Base-by-base conservation (phyloP, 2,113 vertebrate genomes). In the Edolisoma coerulescens region DNA sequence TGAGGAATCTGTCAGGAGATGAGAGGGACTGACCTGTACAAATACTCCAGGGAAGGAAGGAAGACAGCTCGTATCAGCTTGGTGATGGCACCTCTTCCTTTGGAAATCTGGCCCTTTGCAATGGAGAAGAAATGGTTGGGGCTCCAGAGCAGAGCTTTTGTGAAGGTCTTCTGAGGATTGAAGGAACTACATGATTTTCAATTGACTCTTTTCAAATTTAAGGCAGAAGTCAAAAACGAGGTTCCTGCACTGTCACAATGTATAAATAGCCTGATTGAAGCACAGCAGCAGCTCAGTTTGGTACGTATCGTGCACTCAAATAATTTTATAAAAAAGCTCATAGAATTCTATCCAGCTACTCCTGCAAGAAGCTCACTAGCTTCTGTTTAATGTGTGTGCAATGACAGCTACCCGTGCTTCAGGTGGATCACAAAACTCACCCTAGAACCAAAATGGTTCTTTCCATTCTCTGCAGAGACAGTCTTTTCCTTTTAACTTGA, bases 211-310 rank as follows among this genome's bases (percentile, higher is more conserved):
- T 71, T 69, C 42, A 84, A 68, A 77, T 74, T 87, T 68, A 92
- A 96, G 73, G 52, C 56, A 93, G 41, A 90, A 96, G 82, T 83
- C 75, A 91, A 89, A 94, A 88, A 88, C 5, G 39, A 90, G 85
- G 92, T 85, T 94, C 93, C 79, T 83, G 44, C 84, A 74, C 81
- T 92, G 75, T 90, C 87, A 86, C 37, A 17, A 68, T 47, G 75
- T 94, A 94, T 96, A 95, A 96, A 96, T 96, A 94, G 90, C 85
- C 60, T 15, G 47, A 69, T 81, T 71, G 85, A 92, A 88, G 88
- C 33, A 41, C 37, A 95, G 63, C 59, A 80, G 85, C 67, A 94
- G 70, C 85, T 95, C 35, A 12, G 50, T 59, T 85, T 91, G 65
- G 60, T 84, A 91, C 53, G 28, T 70, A 90, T 57, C 32, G 6